Evolutionary conservation across 30 jellyfish, hydroid and myxozoan genomes (phyloP), one percentile per base, ranked within the genome.

Genomic region (Pseudorhiza aurosa): DNA sequence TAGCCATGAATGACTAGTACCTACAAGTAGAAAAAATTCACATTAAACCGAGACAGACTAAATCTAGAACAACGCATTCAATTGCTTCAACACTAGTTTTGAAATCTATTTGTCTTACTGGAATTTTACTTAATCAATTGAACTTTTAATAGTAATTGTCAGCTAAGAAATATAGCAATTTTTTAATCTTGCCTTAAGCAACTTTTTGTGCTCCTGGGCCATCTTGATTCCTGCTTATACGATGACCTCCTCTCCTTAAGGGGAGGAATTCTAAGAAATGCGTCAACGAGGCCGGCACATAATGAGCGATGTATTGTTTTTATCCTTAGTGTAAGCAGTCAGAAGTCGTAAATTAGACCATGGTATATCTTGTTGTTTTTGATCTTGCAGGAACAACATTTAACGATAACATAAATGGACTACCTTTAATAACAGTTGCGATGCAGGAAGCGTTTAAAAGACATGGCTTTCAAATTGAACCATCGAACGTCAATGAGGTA

Each of bases 1-100:
- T 87, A 87, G 5, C 96, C 96, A 68, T 87, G 96, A n/a, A 87
- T 64, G 12, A 87, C 96, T 43, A 87, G 76, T 6, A 87, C 80
- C 96, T 87, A 39, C 39, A 85, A 60, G 8, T 0, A 35, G 0
- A 53, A 83, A 40, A 19, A 35, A 11, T n/a, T 2, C 1, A 26
- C 37, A 24, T 65, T 37, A 53, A 8, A 22, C 68, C 26, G 26
- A 19, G 17, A 42, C 9, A n/a, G n/a, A n/a, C n/a, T n/a, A n/a
- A n/a, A n/a, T n/a, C n/a, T n/a, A n/a, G n/a, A n/a, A n/a, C n/a
- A n/a, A n/a, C n/a, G n/a, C n/a, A n/a, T n/a, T n/a, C n/a, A n/a
- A n/a, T n/a, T n/a, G n/a, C n/a, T n/a, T n/a, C n/a, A n/a, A n/a
- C n/a, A n/a, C n/a, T n/a, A n/a, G n/a, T n/a, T n/a, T n/a, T n/a